Conservation (phyloP, 2,113 vertebrate species). For the Numida meleagris region DNA sequence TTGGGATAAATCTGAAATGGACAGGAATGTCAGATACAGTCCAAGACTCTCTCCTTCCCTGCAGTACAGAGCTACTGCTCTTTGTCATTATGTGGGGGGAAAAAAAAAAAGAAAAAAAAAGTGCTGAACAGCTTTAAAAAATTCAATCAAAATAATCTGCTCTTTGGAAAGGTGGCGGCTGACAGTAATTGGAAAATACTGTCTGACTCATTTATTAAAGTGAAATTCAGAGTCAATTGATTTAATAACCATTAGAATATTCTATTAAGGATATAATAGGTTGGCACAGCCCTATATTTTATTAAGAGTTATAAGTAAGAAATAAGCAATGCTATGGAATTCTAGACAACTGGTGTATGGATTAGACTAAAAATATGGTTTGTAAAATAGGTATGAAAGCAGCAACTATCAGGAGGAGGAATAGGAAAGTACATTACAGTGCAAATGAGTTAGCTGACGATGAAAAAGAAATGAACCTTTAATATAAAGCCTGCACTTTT, state of each 20-base stretch:
- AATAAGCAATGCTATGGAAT: slow-evolving; percentile 58
- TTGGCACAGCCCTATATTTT: slow-evolving; percentile 73
- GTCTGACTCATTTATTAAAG: slow-evolving; percentile 84
- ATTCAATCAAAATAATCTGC: slow-evolving; percentile 79
- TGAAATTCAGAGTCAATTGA: slow-evolving; percentile 83
- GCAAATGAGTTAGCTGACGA: slow-evolving; percentile 27
- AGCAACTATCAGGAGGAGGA: slow-evolving; percentile 25
- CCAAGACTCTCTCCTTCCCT: slow-evolving; percentile 19
- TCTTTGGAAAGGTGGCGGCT: slow-evolving; percentile 79
- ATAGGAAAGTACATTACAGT: slow-evolving; percentile 19
- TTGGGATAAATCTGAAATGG: slow-evolving; percentile 52
- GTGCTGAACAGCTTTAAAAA: slow-evolving; percentile 75
- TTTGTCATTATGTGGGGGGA: slow-evolving; percentile 13
- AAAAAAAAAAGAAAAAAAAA: background rate
- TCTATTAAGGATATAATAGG: slow-evolving; percentile 81
- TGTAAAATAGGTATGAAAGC: slow-evolving; percentile 44
- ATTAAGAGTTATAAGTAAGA: slow-evolving; percentile 78
- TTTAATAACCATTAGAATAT: slow-evolving; percentile 85
- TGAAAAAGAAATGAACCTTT: slow-evolving; percentile 44
- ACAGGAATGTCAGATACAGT: slow-evolving; percentile 29
- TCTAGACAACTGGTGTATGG: slow-evolving; percentile 48
- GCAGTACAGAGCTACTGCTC: slow-evolving; percentile 46
- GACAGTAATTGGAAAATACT: slow-evolving; percentile 83
- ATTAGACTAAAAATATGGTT: slow-evolving; percentile 46
- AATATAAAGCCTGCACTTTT: background rate